Evolutionary conservation across 2,888 invertebrate species (phyloP).

Genomic region (Drosophila diplacantha): DNA sequence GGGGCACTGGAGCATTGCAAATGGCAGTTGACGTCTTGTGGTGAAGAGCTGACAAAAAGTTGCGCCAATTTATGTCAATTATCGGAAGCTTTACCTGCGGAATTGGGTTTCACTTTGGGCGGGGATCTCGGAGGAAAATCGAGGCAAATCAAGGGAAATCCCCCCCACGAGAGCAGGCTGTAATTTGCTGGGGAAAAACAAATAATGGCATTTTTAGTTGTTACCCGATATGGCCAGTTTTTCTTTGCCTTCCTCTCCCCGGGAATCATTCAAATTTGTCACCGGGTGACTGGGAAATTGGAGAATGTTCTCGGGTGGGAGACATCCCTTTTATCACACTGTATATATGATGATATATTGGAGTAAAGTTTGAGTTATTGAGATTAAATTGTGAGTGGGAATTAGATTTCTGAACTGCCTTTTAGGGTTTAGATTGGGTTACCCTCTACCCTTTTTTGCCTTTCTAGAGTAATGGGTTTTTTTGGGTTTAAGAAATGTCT

Average conservation of each 20-base stretch:
- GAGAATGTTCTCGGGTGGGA: slow-evolving; percentile 2
- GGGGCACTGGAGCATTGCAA: slow-evolving; percentile 64
- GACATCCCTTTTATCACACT: slow-evolving; percentile 18
- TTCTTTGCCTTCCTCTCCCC: not conserved
- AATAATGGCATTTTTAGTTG: slow-evolving; percentile 39
- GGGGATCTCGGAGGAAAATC: not conserved
- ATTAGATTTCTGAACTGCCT: slow-evolving; percentile 21
- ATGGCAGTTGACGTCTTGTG: slow-evolving; percentile 67
- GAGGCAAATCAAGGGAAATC: slow-evolving; percentile 19
- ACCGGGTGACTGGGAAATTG: slow-evolving; percentile 25
- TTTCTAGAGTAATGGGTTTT: not conserved
- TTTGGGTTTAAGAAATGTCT: not conserved
- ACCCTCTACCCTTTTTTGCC: not conserved
- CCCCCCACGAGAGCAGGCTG: slow-evolving; percentile 13
- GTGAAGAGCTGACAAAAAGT: slow-evolving; percentile 70
- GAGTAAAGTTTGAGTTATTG: slow-evolving; percentile 15
- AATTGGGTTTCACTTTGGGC: slow-evolving; percentile 22
- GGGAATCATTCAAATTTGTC: slow-evolving; percentile 32
- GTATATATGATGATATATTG: slow-evolving; percentile 6
- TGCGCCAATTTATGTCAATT: slow-evolving; percentile 71
- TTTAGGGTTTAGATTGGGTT: slow-evolving; percentile 6
- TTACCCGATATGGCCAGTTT: slow-evolving; percentile 32
- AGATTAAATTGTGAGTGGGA: slow-evolving; percentile 12
- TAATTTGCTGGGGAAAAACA: slow-evolving; percentile 38
- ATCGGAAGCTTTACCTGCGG: slow-evolving; percentile 55